phyloP scores from a whole-genome alignment of 1,140 invertebrate species.

The Eupristina koningsbergeri region DNA sequence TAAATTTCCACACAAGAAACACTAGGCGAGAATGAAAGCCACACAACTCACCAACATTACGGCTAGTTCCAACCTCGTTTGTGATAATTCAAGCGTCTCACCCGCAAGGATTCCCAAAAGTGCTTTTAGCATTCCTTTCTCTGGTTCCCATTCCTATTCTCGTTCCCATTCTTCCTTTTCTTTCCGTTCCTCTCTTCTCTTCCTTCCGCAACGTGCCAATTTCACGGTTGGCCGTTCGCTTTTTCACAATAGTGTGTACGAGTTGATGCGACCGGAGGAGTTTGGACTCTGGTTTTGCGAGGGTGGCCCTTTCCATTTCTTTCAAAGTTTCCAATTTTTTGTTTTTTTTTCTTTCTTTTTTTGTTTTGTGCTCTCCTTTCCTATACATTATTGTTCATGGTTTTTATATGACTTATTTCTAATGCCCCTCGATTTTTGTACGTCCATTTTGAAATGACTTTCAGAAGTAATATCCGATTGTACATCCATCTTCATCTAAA shows the following conservation, averaged over 20 bases:
- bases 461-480: no score
- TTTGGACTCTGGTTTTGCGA: neutral
- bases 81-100: constrained; percentile 35
- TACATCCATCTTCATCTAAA: no score
- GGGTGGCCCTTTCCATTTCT: constrained; percentile 17
- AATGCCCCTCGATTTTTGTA: neutral
- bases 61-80: constrained; percentile 33
- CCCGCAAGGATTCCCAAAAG: neutral
- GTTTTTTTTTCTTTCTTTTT: no score
- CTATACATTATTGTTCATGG: neutral
- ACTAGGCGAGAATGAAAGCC: neutral
- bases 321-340: constrained; percentile 5
- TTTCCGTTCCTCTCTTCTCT: constrained; percentile 11
- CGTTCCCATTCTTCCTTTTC: neutral
- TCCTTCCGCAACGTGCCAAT: constrained; percentile 31
- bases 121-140: constrained; percentile 4
- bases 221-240: constrained; percentile 40
- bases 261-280: neutral
- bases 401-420: neutral
- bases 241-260: constrained; percentile 21
- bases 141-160: constrained; percentile 7
- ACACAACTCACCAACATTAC: neutral
- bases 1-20: constrained; percentile 13
- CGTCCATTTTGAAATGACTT: neutral
- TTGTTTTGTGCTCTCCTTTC: no score